A percentile compares a stretch with the other conserved stretches of the same genome.
Conservation (phyloP, 1,140 invertebrate species). For the Drosophila seguyi region DNA sequence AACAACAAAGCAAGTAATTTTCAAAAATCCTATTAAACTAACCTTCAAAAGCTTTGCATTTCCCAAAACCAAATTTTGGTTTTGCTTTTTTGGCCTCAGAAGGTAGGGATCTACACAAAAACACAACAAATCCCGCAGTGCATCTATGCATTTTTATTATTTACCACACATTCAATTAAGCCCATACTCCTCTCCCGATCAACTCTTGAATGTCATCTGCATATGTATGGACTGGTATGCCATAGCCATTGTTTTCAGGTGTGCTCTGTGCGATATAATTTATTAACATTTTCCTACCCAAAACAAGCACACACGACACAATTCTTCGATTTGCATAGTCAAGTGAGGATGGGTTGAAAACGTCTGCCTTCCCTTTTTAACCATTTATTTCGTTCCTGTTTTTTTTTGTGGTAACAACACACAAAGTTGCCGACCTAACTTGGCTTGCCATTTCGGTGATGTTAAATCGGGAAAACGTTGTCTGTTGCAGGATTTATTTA, state of each 20-base stretch:
- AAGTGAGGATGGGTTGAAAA: conserved; percentile 40
- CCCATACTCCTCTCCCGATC: conserved; percentile 3
- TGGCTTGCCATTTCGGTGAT: neutral
- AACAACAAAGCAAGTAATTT: neutral
- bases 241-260: conserved; percentile 27
- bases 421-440: conserved; percentile 23
- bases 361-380: conserved; percentile 7
- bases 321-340: conserved; percentile 76
- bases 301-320: conserved; percentile 41
- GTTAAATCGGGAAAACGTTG: conserved; percentile 6
- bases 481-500: too few relatives aligned
- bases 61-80: conserved; percentile 10
- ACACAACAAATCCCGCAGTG: neutral
- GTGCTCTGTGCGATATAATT: conserved; percentile 45
- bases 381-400: neutral
- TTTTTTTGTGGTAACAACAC: conserved; percentile 18
- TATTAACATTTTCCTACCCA: conserved; percentile 42
- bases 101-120: neutral
- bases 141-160: conserved; percentile 61
- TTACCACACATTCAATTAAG: conserved; percentile 71
- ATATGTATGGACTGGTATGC: conserved; percentile 33
- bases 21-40: neutral
- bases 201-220: conserved; percentile 40
- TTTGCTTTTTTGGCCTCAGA: conserved; percentile 6
- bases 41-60: conserved; percentile 20